These are phyloP conservation scores for Plagiodera versicolora DNA, from an alignment of 2,888 invertebrate genomes.

Conservation along the genomic window DNA sequence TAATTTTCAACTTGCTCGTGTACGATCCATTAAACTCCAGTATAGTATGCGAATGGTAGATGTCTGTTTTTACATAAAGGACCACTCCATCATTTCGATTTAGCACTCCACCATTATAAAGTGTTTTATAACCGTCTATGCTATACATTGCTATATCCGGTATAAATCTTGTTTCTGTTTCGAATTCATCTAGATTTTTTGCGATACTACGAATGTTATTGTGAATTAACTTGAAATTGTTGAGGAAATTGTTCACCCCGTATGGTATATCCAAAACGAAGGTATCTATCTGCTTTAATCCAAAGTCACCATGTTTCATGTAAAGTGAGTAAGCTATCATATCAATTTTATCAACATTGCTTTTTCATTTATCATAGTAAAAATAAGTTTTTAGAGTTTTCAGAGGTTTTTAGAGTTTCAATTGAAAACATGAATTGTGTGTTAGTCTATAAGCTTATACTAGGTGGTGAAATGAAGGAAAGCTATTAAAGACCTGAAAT, in stretches of 20 bases:
- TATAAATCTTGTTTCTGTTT: conserved; percentile 2
- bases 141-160: not conserved
- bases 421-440: too few relatives aligned
- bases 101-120: not conserved
- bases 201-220: conserved; percentile 5
- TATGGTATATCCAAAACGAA: not conserved
- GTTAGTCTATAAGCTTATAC: conserved; percentile 2
- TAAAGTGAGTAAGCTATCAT: not conserved
- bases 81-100: conserved; percentile 6
- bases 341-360: not conserved
- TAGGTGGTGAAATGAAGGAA: too few relatives aligned
- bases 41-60: not conserved
- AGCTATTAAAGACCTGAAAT: not conserved
- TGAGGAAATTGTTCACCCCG: not conserved
- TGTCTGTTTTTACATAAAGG: not conserved
- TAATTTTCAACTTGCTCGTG: not conserved
- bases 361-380: not conserved
- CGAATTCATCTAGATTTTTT: conserved; percentile 4
- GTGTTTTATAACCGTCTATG: not conserved
- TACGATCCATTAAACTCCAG: conserved; percentile 1
- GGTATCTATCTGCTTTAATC: not conserved
- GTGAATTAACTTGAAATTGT: conserved; percentile 1
- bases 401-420: not conserved
- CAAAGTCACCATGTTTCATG: not conserved
- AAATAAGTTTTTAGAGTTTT: not conserved